Conservation (phyloP, 1,140 invertebrate genomes). For the Drosophila serrata region DNA sequence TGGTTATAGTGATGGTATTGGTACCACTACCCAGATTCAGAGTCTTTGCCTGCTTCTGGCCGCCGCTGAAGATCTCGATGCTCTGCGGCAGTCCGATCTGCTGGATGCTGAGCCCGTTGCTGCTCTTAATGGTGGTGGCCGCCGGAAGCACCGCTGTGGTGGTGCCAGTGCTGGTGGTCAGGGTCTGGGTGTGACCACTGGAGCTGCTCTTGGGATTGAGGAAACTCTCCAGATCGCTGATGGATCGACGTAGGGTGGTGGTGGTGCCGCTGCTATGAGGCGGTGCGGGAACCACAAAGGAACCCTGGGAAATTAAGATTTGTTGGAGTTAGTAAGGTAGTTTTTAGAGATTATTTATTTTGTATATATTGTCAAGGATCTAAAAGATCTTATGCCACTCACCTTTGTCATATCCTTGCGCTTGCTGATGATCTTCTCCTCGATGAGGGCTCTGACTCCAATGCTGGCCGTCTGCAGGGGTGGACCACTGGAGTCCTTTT, state of each 20-base stretch:
- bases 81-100: slow-evolving; percentile 80
- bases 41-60: slow-evolving; percentile 66
- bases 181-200: slow-evolving; percentile 39
- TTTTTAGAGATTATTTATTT: no score
- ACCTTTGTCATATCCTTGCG: slow-evolving; percentile 85
- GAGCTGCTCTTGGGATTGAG: slow-evolving; percentile 72
- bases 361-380: neutral
- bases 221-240: slow-evolving; percentile 81
- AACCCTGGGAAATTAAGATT: slow-evolving; percentile 55
- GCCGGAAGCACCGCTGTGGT: slow-evolving; percentile 69
- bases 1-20: slow-evolving; percentile 77
- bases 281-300: slow-evolving; percentile 84
- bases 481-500: slow-evolving; percentile 92
- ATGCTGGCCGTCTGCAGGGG: slow-evolving; percentile 95
- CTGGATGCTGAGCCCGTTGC: slow-evolving; percentile 64
- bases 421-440: slow-evolving; percentile 96
- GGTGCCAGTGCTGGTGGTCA: slow-evolving; percentile 44
- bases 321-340: neutral
- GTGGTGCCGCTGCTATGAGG: slow-evolving; percentile 60
- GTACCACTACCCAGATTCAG: slow-evolving; percentile 63
- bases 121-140: slow-evolving; percentile 78
- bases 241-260: slow-evolving; percentile 72
- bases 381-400: neutral
- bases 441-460: slow-evolving; percentile 94
- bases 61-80: slow-evolving; percentile 79